Base-by-base conservation (phyloP, 1,140 invertebrate species). In the Drosophila repleta region DNA sequence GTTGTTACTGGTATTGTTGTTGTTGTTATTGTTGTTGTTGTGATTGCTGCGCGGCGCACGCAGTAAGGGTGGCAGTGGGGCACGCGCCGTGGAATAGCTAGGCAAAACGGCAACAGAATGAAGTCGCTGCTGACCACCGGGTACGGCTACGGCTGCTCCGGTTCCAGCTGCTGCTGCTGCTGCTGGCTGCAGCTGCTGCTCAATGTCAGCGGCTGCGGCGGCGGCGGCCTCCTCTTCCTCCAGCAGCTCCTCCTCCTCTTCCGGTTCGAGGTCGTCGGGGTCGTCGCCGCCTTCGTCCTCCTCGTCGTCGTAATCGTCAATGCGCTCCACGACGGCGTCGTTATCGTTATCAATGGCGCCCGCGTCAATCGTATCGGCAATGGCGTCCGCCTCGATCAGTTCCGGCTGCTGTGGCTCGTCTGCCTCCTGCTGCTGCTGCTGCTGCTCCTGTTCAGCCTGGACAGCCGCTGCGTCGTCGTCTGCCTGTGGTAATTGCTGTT, bases 321-420 rank as follows among this genome's bases (percentile, higher is more conserved):
- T 88, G 55, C 79, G 82, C 82, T 88, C 82, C 83, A 85, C 82
- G 81, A 85, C 82, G 81, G 66, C 74, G 76, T 80, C 68, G 76
- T 72, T 74, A 29, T 76, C 74, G 72, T 71, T 76, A 20, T 75
- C 75, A 48, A 83, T 77, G 52, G 70, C 60, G 29, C 68, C 69
- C 68, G 82, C 90, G 78, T 91, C 90, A 73, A 91, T 72, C 18
- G 85, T 91, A 53, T 90, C 90, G 52, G 85, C 90, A 70, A 91
- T 90, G 51, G 67, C 68, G 74, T 69, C 66, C 69, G 66, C 72
- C 64, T 83, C 82, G 13, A 74, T 70, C 17, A 73, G 58, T 43
- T 76, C 77, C 20, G 58, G 32, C 52, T 48, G 37, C 24, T 6
- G 45, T 43, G 21, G 35, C 45, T 35, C 32, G 8, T 29, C 46